Evolutionary conservation across 2,888 invertebrate genomes (phyloP).

Genomic region (Glaucopsyche alexis): DNA sequence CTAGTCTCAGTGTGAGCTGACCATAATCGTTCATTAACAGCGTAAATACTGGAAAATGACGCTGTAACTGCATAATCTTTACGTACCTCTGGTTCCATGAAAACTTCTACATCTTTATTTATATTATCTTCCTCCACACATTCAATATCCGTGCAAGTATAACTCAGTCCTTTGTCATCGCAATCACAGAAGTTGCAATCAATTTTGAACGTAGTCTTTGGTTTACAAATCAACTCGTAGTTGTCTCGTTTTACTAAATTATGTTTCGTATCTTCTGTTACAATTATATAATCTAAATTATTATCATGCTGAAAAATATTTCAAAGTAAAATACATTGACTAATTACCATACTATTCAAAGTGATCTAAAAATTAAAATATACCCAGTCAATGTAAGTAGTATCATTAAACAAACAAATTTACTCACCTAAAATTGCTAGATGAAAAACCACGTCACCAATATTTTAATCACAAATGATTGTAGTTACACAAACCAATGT

Average conservation of each 20-base stretch:
- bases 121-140: constrained; percentile 58
- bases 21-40: neutral
- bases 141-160: constrained; percentile 72
- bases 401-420: neutral
- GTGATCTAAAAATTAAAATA: neutral
- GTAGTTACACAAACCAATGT: constrained; percentile 28
- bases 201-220: constrained; percentile 35
- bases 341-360: neutral
- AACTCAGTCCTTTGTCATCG: constrained; percentile 64
- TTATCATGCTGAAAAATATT: constrained; percentile 29
- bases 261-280: constrained; percentile 12
- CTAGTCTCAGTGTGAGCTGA: no score
- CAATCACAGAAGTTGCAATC: constrained; percentile 40
- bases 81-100: constrained; percentile 62
- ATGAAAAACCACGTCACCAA: constrained; percentile 25
- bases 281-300: neutral
- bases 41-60: neutral
- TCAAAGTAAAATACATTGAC: neutral
- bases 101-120: constrained; percentile 60
- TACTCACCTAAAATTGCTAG: constrained; percentile 33
- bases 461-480: constrained; percentile 33
- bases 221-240: constrained; percentile 33
- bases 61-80: neutral
- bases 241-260: constrained; percentile 34
- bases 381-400: neutral